phyloP scores from a whole-genome alignment of 2,797 vertebrate species.

The Neosalanx taihuensis region DNA sequence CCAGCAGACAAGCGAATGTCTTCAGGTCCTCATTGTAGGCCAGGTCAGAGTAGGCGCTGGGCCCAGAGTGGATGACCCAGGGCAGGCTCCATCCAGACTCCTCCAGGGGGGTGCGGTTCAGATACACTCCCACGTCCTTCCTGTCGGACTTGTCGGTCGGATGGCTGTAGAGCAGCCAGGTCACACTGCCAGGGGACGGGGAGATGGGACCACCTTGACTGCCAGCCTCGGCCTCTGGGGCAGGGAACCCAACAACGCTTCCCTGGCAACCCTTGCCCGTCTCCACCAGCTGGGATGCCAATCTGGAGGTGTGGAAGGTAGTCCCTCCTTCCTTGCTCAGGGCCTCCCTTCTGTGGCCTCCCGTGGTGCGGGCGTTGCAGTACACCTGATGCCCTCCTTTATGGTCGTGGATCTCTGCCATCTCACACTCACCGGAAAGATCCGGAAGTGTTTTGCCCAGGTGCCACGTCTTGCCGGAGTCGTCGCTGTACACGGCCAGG shows the following conservation, averaged over 20 bases:
- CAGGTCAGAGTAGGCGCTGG: conserved; percentile 90
- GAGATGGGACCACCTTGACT: conserved; percentile 50
- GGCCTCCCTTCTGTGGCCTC: conserved; percentile 75
- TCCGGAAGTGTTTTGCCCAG: conserved; percentile 66
- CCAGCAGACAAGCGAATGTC: conserved; percentile 84
- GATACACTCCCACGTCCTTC: conserved; percentile 80
- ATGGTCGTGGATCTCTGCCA: conserved; percentile 77
- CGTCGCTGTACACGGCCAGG: conserved; percentile 84
- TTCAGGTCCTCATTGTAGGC: conserved; percentile 69
- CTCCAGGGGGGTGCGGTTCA: conserved; percentile 79
- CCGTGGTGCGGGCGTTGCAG: conserved; percentile 79
- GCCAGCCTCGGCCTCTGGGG: conserved; percentile 51
- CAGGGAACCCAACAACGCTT: conserved; percentile 84
- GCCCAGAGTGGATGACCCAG: conserved; percentile 79
- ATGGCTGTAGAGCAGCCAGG: conserved; percentile 89
- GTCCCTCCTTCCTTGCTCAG: conserved; percentile 72
- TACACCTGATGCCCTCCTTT: conserved; percentile 72
- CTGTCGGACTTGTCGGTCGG: conserved; percentile 73
- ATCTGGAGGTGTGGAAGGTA: conserved; percentile 66
- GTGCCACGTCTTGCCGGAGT: conserved; percentile 79
- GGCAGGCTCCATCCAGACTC: conserved; percentile 72
- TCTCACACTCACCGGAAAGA: conserved; percentile 82
- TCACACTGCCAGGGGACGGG: conserved; percentile 47
- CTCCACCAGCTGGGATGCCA: conserved; percentile 72
- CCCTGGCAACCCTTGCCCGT: conserved; percentile 82